A percentile compares a stretch with the other conserved stretches of the same genome.
Conservation (phyloP, 1,140 invertebrate species). For the Zelostemma sp. region DNA sequence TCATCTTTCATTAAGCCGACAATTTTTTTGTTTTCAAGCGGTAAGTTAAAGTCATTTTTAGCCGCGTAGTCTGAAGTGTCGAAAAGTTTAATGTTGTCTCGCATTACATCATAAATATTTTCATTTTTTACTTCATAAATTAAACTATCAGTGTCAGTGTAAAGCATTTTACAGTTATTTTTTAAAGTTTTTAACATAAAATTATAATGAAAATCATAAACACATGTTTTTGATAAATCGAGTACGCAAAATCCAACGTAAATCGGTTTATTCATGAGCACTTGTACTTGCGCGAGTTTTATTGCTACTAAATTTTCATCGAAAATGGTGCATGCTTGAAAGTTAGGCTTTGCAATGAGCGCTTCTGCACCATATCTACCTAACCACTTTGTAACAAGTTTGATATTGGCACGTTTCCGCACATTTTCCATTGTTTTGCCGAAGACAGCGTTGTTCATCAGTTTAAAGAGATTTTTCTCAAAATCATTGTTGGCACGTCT, state of each 20-base stretch:
- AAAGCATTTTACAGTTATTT: constrained; percentile 47
- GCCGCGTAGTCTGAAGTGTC: too few relatives aligned
- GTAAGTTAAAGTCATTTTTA: too few relatives aligned
- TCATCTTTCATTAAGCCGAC: constrained; percentile 17
- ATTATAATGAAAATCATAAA: constrained; percentile 54
- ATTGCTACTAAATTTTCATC: constrained; percentile 42
- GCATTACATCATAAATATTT: not conserved
- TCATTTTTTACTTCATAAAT: constrained; percentile 61
- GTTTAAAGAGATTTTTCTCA: constrained; percentile 66
- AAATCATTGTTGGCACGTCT: constrained; percentile 57
- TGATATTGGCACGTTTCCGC: constrained; percentile 53
- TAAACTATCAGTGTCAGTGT: constrained; percentile 63
- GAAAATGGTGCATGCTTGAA: constrained; percentile 48
- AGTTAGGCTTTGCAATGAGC: constrained; percentile 55
- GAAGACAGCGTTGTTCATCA: constrained; percentile 65
- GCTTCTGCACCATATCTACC: constrained; percentile 33
- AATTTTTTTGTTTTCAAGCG: constrained; percentile 28
- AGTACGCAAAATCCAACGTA: constrained; percentile 40
- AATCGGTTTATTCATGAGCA: constrained; percentile 48
- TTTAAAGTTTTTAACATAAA: constrained; percentile 36
- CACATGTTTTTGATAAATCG: constrained; percentile 39
- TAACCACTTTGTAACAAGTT: constrained; percentile 49
- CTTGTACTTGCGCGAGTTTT: constrained; percentile 27
- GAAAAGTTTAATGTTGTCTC: not conserved
- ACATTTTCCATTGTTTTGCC: constrained; percentile 69